phyloP scores from a whole-genome alignment of 2,113 vertebrate genomes.

The Crypturellus undulatus region DNA sequence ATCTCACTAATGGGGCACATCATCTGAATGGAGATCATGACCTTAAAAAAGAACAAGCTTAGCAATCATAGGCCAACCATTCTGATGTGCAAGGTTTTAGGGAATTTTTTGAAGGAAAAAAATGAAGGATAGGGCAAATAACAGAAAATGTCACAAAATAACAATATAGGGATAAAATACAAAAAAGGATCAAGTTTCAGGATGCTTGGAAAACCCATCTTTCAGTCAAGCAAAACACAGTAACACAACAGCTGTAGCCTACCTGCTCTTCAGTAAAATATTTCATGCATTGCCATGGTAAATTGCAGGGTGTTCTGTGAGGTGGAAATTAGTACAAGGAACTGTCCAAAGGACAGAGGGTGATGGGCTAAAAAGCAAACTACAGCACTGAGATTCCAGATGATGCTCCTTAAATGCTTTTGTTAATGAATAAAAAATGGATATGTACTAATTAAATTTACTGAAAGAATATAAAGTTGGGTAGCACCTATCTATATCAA shows the following conservation, averaged over 20 bases:
- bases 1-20: rapidly evolving
- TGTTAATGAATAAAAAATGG: constrained; percentile 1
- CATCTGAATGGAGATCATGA: background rate
- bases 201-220: background rate
- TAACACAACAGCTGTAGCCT: background rate
- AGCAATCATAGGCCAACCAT: background rate
- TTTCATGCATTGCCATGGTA: background rate
- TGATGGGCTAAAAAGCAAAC: background rate
- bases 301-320: background rate
- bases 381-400: background rate
- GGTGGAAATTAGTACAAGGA: background rate
- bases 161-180: background rate
- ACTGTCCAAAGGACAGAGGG: background rate
- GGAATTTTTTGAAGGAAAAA: background rate
- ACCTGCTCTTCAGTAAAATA: background rate
- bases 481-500: background rate
- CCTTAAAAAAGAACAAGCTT: background rate
- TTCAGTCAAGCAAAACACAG: background rate
- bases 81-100: background rate
- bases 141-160: background rate
- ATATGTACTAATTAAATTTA: background rate
- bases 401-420: background rate
- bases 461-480: background rate
- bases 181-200: background rate
- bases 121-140: background rate